A percentile compares a stretch with the other conserved stretches of the same genome.
phyloP scores from a whole-genome alignment of 1,140 invertebrate species.

The Halyomorpha halys region DNA sequence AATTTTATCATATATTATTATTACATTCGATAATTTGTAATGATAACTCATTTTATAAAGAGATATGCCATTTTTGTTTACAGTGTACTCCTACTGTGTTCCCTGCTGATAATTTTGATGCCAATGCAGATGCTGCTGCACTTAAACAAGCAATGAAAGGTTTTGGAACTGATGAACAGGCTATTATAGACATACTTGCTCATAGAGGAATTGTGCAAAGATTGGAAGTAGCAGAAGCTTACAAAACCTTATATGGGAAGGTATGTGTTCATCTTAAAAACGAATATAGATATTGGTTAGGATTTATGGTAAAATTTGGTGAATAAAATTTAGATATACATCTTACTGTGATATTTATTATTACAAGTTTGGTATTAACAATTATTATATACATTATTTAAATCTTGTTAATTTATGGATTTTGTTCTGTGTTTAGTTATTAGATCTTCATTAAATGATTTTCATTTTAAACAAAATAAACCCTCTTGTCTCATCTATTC shows the following conservation, averaged over 20 bases:
- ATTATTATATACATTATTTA: no score
- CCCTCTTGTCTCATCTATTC: background rate
- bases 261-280: constrained; percentile 30
- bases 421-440: no score
- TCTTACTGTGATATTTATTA: no score
- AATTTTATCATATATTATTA: background rate
- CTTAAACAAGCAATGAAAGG: constrained; percentile 91
- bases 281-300: no score
- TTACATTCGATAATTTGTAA: background rate
- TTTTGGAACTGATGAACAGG: constrained; percentile 81
- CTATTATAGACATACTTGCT: constrained; percentile 81
- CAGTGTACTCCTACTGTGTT: constrained; percentile 79
- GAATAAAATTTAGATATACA: no score
- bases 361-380: no score
- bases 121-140: constrained; percentile 74
- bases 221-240: constrained; percentile 77
- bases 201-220: constrained; percentile 81
- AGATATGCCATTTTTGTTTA: constrained; percentile 30
- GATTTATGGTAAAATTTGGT: no score
- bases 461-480: background rate
- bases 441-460: background rate
- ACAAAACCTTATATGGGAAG: constrained; percentile 90
- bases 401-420: no score
- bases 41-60: background rate
- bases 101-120: constrained; percentile 74